Percentiles rank a stretch among this genome's conserved stretches.
phyloP scores from a whole-genome alignment of 2,113 vertebrate species.

The Pavo muticus region DNA sequence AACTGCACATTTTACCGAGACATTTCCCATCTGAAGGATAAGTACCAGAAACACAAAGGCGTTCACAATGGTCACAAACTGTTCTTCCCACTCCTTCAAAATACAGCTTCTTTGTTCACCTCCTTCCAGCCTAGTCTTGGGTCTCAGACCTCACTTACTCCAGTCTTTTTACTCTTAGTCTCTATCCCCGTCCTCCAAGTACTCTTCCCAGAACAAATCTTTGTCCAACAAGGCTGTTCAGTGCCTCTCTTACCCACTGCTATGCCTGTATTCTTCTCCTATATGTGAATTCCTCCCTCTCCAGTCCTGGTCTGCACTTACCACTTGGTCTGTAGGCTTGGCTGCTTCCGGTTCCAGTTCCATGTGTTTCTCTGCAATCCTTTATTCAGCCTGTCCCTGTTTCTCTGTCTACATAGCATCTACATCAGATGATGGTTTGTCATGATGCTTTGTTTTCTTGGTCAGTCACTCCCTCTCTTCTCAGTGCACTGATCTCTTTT shows the following conservation, averaged over 20 bases:
- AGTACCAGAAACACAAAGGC: neutral
- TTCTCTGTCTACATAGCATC: neutral
- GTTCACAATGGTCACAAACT: neutral
- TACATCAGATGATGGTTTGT: neutral
- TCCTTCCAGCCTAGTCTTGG: neutral
- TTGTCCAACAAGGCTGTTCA: neutral
- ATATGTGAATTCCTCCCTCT: neutral
- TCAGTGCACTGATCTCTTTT: neutral
- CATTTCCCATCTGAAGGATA: neutral
- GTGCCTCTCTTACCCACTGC: neutral
- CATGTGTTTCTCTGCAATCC: neutral
- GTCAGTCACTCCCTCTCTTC: neutral
- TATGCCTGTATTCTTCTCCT: neutral
- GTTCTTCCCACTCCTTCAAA: neutral
- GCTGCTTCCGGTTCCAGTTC: neutral
- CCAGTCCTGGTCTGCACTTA: neutral
- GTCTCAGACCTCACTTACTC: neutral
- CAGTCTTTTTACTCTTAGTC: neutral
- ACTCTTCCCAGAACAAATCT: neutral
- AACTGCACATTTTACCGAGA: neutral
- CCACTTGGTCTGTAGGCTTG: neutral
- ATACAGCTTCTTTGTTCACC: neutral
- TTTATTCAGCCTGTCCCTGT: neutral
- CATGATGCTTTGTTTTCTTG: neutral
- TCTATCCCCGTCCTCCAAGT: neutral